Conservation (phyloP, 2,113 vertebrate genomes). For the Nyctereutes procyonoides region DNA sequence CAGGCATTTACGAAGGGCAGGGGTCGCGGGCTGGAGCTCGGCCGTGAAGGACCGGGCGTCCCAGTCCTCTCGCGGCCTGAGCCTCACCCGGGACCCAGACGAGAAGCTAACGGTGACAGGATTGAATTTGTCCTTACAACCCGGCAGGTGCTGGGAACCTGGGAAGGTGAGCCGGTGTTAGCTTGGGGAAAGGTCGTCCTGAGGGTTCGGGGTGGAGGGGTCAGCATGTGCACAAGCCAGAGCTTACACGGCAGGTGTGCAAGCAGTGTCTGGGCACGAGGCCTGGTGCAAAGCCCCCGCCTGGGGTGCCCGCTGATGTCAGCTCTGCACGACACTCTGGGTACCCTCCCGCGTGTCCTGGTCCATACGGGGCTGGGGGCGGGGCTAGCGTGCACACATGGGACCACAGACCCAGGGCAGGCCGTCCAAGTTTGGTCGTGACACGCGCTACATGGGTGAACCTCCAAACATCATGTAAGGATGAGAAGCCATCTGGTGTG, state of each 20-base stretch:
- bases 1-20: background rate
- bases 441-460: background rate
- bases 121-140: too few species aligned
- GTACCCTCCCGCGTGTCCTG: background rate
- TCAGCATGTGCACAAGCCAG: fast-evolving
- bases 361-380: fast-evolving
- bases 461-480: background rate
- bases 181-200: background rate
- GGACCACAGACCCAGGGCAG: background rate
- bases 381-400: background rate
- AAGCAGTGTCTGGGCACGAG: background rate
- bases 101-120: background rate
- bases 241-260: background rate
- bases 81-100: background rate
- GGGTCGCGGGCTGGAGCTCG: background rate
- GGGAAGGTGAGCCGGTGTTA: background rate
- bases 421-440: background rate
- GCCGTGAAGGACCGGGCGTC: fast-evolving
- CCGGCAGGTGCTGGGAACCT: background rate
- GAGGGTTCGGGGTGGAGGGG: background rate
- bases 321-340: too few species aligned
- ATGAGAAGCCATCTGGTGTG: background rate
- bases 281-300: background rate
- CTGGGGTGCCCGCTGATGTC: fast-evolving
- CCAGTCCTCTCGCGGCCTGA: background rate